These are phyloP conservation scores for Napeogenes sylphis DNA, from an alignment of 2,888 invertebrate species.

Conservation along the genomic window DNA sequence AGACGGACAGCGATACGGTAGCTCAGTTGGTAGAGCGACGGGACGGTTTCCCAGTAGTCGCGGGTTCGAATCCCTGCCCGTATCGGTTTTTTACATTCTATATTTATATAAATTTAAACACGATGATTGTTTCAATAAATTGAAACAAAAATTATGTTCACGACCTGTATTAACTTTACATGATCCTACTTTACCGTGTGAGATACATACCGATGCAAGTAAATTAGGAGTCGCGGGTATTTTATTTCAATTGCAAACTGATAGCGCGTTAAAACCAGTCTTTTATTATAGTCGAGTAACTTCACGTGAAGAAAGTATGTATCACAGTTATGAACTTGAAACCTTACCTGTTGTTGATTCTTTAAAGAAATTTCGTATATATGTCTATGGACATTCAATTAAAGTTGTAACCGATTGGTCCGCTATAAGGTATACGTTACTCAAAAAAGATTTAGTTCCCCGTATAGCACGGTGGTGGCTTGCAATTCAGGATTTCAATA, in stretches of 20 bases:
- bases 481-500: too few species aligned
- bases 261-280: slow-evolving; percentile 1
- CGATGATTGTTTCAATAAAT: slow-evolving; percentile 22
- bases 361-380: slow-evolving; percentile 9
- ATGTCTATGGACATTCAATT: slow-evolving; percentile 9
- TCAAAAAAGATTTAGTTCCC: too few species aligned
- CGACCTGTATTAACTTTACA: slow-evolving; percentile 38
- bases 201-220: slow-evolving; percentile 41
- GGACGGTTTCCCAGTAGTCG: too few species aligned
- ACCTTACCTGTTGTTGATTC: slow-evolving; percentile 16
- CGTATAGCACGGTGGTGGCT: too few species aligned
- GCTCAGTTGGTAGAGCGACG: too few species aligned
- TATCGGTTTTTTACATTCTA: too few species aligned
- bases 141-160: slow-evolving; percentile 27
- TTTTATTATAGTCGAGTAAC: too few species aligned
- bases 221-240: slow-evolving; percentile 37
- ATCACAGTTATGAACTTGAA: slow-evolving; percentile 13
- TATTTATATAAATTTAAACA: too few species aligned
- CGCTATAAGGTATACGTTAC: background rate
- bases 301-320: too few species aligned
- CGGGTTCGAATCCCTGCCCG: too few species aligned
- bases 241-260: slow-evolving; percentile 35
- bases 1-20: too few species aligned
- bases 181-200: slow-evolving; percentile 29
- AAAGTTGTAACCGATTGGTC: slow-evolving; percentile 19